Evolutionary conservation across 2,113 vertebrate genomes (phyloP).

Genomic region (Eolophus roseicapilla): DNA sequence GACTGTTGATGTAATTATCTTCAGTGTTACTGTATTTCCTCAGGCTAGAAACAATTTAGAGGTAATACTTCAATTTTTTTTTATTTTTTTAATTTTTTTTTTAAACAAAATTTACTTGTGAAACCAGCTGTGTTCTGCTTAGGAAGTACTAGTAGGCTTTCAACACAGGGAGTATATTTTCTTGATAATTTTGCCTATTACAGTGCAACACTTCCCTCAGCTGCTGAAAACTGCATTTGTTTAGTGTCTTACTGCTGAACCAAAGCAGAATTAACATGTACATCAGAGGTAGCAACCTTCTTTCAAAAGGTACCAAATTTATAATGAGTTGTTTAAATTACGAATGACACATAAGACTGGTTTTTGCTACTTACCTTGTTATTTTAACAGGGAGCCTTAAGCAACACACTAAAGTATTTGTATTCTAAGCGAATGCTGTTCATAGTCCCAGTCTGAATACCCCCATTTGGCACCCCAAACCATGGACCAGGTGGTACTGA

Average conservation of each 20-base stretch:
- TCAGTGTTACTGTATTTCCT: background rate
- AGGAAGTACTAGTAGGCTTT: background rate
- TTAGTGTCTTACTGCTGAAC: background rate
- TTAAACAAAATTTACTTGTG: background rate
- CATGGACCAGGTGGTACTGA: background rate
- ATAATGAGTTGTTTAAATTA: background rate
- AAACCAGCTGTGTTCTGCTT: background rate
- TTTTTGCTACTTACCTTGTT: background rate
- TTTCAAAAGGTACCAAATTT: background rate
- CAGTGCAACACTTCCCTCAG: background rate
- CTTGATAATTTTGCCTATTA: background rate
- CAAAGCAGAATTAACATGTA: background rate
- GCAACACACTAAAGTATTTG: background rate
- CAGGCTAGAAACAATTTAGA: background rate
- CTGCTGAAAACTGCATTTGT: background rate
- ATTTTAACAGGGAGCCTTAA: background rate
- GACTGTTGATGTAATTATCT: background rate
- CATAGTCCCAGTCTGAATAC: background rate
- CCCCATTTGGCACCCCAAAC: background rate
- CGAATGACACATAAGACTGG: background rate
- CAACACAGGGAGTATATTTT: background rate
- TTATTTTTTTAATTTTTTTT: background rate
- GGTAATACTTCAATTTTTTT: background rate
- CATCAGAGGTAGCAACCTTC: background rate
- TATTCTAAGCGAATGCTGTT: background rate